Evolutionary conservation across 2,797 vertebrate species (phyloP).

Genomic region (Allobates femoralis): DNA sequence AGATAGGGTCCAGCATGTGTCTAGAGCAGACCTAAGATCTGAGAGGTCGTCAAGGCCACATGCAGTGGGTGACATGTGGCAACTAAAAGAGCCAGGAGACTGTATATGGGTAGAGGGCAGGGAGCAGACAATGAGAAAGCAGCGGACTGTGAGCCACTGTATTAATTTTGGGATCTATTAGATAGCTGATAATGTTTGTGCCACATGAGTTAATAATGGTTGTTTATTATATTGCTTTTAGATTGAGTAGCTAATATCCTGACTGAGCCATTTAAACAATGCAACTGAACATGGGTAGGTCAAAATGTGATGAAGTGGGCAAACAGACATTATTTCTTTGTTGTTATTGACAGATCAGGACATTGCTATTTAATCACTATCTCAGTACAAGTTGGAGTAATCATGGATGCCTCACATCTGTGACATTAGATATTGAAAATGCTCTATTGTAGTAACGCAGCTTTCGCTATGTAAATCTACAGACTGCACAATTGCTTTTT

Average conservation of each 20-base stretch:
- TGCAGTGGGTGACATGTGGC: too few species aligned
- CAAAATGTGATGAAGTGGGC: too few species aligned
- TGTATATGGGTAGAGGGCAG: too few species aligned
- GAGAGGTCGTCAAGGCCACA: too few species aligned
- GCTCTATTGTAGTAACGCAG: constrained; percentile 32
- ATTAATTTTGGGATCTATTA: neutral
- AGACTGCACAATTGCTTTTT: constrained; percentile 53
- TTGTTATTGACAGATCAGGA: constrained; percentile 49
- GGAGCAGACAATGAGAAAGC: too few species aligned
- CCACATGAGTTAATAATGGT: neutral
- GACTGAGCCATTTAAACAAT: too few species aligned
- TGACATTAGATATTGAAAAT: constrained; percentile 39
- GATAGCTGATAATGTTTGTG: too few species aligned
- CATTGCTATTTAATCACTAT: constrained; percentile 26
- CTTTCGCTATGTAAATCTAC: constrained; percentile 26
- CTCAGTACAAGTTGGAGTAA: constrained; percentile 31
- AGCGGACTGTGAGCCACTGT: too few species aligned
- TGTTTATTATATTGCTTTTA: neutral
- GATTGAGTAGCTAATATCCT: neutral
- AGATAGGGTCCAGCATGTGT: too few species aligned
- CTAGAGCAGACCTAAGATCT: too few species aligned
- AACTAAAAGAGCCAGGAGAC: too few species aligned
- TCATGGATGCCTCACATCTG: constrained; percentile 32
- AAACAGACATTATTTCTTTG: neutral
- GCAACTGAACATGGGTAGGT: too few species aligned